These are phyloP conservation scores for Meloidogyne floridensis DNA, from an alignment of 1,140 invertebrate species.

Conservation along the genomic window DNA sequence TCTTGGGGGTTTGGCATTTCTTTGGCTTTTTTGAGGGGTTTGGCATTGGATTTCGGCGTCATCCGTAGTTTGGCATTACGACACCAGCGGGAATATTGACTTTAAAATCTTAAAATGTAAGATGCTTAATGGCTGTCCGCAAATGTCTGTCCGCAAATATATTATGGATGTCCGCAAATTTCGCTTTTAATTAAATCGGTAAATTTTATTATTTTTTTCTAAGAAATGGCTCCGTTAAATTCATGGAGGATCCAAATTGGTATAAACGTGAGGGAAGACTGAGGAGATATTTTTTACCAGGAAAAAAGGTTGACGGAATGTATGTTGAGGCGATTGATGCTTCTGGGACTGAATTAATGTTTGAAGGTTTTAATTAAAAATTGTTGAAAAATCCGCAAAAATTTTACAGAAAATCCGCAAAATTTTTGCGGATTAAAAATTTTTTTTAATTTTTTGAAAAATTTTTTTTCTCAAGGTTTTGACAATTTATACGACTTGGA, in stretches of 20 bases:
- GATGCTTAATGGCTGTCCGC: too few species aligned
- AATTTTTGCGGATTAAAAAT: slow-evolving; percentile 15
- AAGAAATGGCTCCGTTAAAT: slow-evolving; percentile 73
- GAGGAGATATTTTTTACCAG: slow-evolving; percentile 70
- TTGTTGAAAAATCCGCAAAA: too few species aligned
- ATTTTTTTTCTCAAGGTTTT: slow-evolving; percentile 46
- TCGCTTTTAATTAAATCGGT: not conserved
- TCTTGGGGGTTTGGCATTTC: too few species aligned
- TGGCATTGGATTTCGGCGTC: too few species aligned
- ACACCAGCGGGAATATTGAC: too few species aligned
- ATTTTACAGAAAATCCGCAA: too few species aligned
- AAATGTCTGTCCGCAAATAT: too few species aligned
- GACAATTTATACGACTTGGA: slow-evolving; percentile 68
- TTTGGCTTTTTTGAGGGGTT: too few species aligned
- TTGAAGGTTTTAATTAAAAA: slow-evolving; percentile 72
- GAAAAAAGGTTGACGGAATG: slow-evolving; percentile 66
- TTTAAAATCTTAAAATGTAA: too few species aligned
- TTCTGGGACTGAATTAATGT: slow-evolving; percentile 71
- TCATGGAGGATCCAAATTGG: slow-evolving; percentile 69
- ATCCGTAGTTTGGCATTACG: too few species aligned
- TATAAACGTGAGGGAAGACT: slow-evolving; percentile 56
- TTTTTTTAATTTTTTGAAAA: not conserved
- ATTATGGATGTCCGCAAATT: too few species aligned
- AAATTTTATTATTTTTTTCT: not conserved
- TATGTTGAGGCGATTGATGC: slow-evolving; percentile 75